Evolutionary conservation across 2,797 vertebrate species (phyloP), one percentile per base, ranked within the genome.

Genomic region (Diplodus puntazzo): DNA sequence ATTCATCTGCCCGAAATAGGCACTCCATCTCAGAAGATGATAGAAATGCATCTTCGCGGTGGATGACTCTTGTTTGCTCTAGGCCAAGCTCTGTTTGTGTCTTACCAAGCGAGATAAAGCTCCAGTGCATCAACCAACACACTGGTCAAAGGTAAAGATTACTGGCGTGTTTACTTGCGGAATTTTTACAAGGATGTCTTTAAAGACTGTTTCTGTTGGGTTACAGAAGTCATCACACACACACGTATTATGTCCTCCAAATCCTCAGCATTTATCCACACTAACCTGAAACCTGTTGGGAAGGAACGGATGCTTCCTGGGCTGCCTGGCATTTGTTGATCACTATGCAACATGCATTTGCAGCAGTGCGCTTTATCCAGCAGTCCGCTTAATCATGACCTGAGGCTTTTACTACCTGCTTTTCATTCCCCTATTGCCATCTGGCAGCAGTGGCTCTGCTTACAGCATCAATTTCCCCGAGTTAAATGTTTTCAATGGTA

Each of bases 371-470:
- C 82, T 79, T 89, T 73, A 81, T 85, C 70, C 79, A 87, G 59
- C 46, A 52, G 82, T 81, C 72, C 20, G 50, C 82, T 87, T 90
- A 84, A 92, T 92, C 83, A 85, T 77, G 81, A 88, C 90, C 87
- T 73, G 61, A 85, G 82, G 78, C 81, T 86, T 94, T 92, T 80
- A 92, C 77, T 79, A 81, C 83, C 83, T 83, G 79, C 71, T 77
- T 85, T 87, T 85, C 84, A 89, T 91, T 84, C 79, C 70, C 73
- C 75, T 87, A 64, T 86, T 88, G 85, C 92, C 91, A 94, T 92
- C 90, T 95, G 92, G 84, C 89, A 89, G 83, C 81, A 65, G 88
- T 88, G 85, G 73, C 81, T 91, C 84, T 83, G 80, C 86, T 89
- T 91, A 84, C 74, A 88, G 81, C 86, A 87, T 92, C 89, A 85